Percentiles rank a stretch among this genome's conserved stretches.
Evolutionary conservation across 2,113 vertebrate species (phyloP).

Genomic region (Gobiocypris rarus): DNA sequence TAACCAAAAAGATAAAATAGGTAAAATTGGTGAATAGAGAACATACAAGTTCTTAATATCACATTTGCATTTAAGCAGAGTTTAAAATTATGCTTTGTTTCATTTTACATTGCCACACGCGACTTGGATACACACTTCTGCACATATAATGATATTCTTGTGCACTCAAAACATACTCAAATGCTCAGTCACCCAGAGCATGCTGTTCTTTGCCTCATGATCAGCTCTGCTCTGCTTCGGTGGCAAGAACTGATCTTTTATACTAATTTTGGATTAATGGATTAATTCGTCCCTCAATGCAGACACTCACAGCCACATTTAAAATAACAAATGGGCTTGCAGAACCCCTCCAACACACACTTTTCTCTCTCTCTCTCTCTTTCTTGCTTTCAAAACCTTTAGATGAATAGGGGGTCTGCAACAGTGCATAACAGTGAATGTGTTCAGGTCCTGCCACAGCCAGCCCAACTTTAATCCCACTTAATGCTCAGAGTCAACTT

Average conservation of each 20-base stretch:
- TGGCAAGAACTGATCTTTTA: conserved; percentile 97
- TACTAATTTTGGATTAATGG: conserved; percentile 99
- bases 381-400: conserved; percentile 49
- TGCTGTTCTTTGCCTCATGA: conserved; percentile 75
- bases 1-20: neutral
- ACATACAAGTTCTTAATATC: neutral
- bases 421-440: conserved; percentile 90
- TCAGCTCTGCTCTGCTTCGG: conserved; percentile 82
- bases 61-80: neutral
- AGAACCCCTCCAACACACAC: conserved; percentile 19
- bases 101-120: neutral
- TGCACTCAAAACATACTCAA: conserved; percentile 53
- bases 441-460: conserved; percentile 90
- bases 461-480: conserved; percentile 99
- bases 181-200: conserved; percentile 50
- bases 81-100: neutral
- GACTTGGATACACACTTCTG: conserved; percentile 1
- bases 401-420: conserved; percentile 96
- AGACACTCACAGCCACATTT: conserved; percentile 54
- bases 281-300: conserved; percentile 52
- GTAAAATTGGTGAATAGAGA: neutral
- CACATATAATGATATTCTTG: conserved; percentile 50
- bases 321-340: conserved; percentile 48
- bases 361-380: conserved; percentile 44
- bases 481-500: conserved; percentile 99